Conservation (phyloP, 2,113 vertebrate genomes). For the Pagrus major region DNA sequence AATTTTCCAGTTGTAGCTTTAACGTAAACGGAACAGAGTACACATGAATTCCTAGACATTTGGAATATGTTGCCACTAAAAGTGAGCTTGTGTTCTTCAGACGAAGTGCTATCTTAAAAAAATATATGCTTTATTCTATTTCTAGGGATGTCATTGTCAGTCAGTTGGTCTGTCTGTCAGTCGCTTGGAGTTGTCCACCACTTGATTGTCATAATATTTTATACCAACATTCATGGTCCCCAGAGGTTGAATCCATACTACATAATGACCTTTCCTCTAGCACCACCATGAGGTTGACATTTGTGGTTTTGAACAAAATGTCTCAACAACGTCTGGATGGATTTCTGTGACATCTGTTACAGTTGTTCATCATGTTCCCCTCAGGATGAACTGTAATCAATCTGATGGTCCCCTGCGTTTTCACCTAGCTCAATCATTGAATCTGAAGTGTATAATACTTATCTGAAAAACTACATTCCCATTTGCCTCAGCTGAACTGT, state of each 20-base stretch:
- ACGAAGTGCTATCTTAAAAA: neutral
- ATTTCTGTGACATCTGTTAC: neutral
- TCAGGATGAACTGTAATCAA: neutral
- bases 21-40: neutral
- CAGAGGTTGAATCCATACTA: neutral
- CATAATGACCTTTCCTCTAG: neutral
- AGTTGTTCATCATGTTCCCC: neutral
- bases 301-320: neutral
- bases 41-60: too few relatives aligned
- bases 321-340: neutral
- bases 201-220: neutral
- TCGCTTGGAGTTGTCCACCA: neutral
- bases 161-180: neutral
- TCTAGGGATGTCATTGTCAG: neutral
- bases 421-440: neutral
- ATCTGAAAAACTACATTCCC: neutral
- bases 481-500: neutral
- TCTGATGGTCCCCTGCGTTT: too few relatives aligned
- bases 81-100: neutral
- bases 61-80: neutral
- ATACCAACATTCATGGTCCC: neutral
- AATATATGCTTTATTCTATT: too few relatives aligned
- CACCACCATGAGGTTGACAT: too few relatives aligned
- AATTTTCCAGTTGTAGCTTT: neutral
- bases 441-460: neutral